These are phyloP conservation scores for Macrophya alboannulata DNA, from an alignment of 2,888 invertebrate genomes.

Conservation along the genomic window DNA sequence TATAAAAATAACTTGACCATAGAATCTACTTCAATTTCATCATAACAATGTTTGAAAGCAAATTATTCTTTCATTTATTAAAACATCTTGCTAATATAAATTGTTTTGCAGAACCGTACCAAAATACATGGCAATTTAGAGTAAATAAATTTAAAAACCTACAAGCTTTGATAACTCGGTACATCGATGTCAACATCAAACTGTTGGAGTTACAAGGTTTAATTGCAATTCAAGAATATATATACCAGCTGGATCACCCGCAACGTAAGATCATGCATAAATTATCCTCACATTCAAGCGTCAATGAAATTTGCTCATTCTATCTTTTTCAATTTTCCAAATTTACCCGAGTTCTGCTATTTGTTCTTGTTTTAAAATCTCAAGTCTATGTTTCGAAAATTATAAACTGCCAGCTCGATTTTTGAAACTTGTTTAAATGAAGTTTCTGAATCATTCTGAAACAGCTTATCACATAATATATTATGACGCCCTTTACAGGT, in stretches of 20 bases:
- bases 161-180: slow-evolving; percentile 85
- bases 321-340: background rate
- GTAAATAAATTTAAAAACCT: slow-evolving; percentile 79
- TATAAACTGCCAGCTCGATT: background rate
- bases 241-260: slow-evolving; percentile 91
- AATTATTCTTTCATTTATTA: background rate
- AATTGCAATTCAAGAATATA: slow-evolving; percentile 91
- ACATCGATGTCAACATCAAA: slow-evolving; percentile 85
- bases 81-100: background rate
- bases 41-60: background rate
- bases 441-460: background rate
- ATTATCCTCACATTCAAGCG: background rate
- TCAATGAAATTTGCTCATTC: background rate
- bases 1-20: background rate
- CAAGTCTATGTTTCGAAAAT: background rate
- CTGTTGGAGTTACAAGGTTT: slow-evolving; percentile 91
- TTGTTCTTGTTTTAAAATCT: background rate
- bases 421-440: background rate
- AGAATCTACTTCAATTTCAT: background rate
- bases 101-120: slow-evolving; percentile 69
- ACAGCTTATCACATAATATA: background rate
- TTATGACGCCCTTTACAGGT: slow-evolving; percentile 83
- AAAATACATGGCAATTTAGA: slow-evolving; percentile 81
- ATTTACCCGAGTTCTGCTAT: background rate
- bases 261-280: slow-evolving; percentile 78